phyloP scores from a whole-genome alignment of 2,113 vertebrate species.

The Ornithorhynchus anatinus region DNA sequence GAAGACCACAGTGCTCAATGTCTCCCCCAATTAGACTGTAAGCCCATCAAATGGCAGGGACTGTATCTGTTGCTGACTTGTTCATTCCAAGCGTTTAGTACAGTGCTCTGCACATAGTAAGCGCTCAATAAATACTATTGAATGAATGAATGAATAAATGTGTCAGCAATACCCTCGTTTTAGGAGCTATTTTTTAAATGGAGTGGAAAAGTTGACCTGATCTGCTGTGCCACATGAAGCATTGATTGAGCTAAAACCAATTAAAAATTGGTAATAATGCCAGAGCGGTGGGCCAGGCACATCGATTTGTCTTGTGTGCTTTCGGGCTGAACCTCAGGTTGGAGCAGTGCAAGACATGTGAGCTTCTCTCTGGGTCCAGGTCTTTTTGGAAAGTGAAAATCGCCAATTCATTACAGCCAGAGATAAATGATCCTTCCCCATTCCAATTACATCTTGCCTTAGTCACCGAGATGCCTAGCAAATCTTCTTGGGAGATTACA shows the following conservation, averaged over 20 bases:
- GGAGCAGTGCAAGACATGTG: slow-evolving; percentile 47
- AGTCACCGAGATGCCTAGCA: slow-evolving; percentile 57
- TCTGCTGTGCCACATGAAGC: not conserved
- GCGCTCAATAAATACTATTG: no score
- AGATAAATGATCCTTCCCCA: slow-evolving; percentile 65
- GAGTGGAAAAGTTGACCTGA: not conserved
- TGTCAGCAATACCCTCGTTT: no score
- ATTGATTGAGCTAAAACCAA: slow-evolving; percentile 51
- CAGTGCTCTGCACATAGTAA: no score
- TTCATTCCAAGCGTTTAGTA: no score
- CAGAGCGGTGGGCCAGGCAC: slow-evolving; percentile 50
- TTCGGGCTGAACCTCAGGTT: slow-evolving; percentile 53
- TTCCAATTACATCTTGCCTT: slow-evolving; percentile 65
- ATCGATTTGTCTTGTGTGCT: slow-evolving; percentile 55
- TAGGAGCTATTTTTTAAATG: not conserved
- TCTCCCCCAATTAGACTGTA: no score
- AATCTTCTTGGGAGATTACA: slow-evolving; percentile 60
- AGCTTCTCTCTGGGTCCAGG: slow-evolving; percentile 44
- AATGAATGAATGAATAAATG: no score
- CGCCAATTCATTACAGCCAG: slow-evolving; percentile 64
- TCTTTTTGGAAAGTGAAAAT: slow-evolving; percentile 61
- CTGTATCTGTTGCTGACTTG: no score
- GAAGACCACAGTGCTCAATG: no score
- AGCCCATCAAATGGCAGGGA: no score
- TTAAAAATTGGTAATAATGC: slow-evolving; percentile 56